phyloP scores from a whole-genome alignment of 1,140 invertebrate genomes.

The Zaprionus tsacasi region DNA sequence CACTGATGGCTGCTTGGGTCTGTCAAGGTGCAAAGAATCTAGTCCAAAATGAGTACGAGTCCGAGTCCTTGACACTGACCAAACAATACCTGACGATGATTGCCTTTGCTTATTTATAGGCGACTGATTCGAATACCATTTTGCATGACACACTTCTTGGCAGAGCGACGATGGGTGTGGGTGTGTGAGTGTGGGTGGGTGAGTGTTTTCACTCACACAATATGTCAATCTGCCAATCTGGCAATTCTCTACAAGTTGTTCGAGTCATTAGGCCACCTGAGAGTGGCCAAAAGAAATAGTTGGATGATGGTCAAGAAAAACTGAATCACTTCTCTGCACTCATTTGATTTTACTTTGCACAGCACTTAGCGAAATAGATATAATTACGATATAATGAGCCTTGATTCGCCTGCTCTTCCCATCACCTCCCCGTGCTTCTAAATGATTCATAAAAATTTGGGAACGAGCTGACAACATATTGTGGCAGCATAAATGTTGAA shows the following conservation, averaged over 20 bases:
- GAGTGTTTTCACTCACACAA: background rate
- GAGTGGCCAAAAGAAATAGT: constrained; percentile 36
- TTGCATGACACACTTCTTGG: constrained; percentile 45
- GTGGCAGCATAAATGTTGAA: constrained; percentile 52
- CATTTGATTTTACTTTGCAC: background rate
- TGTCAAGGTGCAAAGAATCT: constrained; percentile 37
- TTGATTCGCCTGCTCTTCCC: constrained; percentile 4
- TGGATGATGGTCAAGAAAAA: constrained; percentile 56
- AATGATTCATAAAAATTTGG: constrained; percentile 72
- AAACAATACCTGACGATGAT: constrained; percentile 37
- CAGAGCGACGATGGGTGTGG: background rate
- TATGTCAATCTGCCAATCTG: constrained; percentile 53
- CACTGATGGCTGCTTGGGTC: background rate
- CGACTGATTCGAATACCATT: constrained; percentile 32
- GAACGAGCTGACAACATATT: constrained; percentile 34
- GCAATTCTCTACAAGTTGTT: constrained; percentile 44
- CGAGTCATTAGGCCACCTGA: constrained; percentile 62
- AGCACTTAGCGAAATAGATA: constrained; percentile 20
- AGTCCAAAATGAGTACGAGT: constrained; percentile 47
- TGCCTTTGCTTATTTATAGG: constrained; percentile 38
- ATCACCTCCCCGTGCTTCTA: constrained; percentile 11
- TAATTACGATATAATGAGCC: constrained; percentile 45
- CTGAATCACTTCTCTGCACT: constrained; percentile 50
- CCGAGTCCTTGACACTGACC: constrained; percentile 77
- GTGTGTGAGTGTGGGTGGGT: background rate